Conservation (phyloP, 1,140 invertebrate species). For the Zaprionus camerounensis region DNA sequence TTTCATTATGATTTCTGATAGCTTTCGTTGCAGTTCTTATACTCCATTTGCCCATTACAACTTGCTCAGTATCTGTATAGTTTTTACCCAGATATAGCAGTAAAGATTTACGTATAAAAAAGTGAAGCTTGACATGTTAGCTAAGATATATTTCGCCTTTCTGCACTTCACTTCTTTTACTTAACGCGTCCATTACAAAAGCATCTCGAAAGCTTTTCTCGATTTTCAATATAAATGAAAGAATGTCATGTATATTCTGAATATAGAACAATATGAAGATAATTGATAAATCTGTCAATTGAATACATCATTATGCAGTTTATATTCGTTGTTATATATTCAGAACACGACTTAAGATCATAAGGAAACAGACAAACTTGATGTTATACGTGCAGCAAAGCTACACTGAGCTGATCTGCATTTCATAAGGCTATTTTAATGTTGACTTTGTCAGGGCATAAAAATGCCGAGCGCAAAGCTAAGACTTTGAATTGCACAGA, state of each 20-base stretch:
- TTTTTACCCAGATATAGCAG: too few relatives aligned
- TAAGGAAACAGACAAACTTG: slow-evolving; percentile 21
- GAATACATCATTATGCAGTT: neutral
- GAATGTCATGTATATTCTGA: neutral
- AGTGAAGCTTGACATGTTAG: too few relatives aligned
- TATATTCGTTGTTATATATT: neutral
- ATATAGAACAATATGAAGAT: neutral
- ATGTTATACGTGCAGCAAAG: neutral
- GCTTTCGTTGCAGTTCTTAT: too few relatives aligned
- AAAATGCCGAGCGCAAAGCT: slow-evolving; percentile 10
- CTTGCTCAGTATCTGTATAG: too few relatives aligned
- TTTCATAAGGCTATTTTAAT: slow-evolving; percentile 23
- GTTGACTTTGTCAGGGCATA: slow-evolving; percentile 18
- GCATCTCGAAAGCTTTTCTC: too few relatives aligned
- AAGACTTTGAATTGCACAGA: neutral
- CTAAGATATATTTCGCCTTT: too few relatives aligned
- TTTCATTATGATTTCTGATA: too few relatives aligned
- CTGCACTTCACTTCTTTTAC: too few relatives aligned
- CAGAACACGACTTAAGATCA: slow-evolving; percentile 3
- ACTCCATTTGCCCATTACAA: too few relatives aligned
- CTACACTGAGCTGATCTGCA: slow-evolving; percentile 17
- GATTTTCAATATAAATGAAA: neutral
- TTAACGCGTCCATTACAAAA: too few relatives aligned
- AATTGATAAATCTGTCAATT: neutral
- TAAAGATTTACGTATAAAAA: neutral